Evolutionary conservation across 2,797 vertebrate species (phyloP), one percentile per base, ranked within the genome.

Genomic region (Columba guinea): DNA sequence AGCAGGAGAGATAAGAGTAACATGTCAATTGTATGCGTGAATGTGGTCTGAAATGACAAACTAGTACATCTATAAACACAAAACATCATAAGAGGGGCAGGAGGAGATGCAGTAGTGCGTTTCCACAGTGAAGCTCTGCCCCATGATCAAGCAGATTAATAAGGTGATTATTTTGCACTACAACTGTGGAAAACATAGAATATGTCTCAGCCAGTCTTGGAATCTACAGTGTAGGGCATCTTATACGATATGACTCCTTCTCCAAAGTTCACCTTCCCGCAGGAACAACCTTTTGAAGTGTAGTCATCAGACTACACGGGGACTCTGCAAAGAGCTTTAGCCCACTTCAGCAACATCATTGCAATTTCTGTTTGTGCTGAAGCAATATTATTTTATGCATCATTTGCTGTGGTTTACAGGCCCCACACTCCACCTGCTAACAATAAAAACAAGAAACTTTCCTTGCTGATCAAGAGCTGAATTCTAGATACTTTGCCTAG

Each of bases 371-470:
- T 6, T 49, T 87, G 10, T 87, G 58, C 60, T 85, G 75, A 60
- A 89, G 32, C 7, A 68, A 39, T 83, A 92, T 85, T 64, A 86
- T 90, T 94, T 91, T 77, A 78, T 87, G 79, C 75, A 60, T 56
- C 7, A 0, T 77, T 81, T 76, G 22, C 63, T 48, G 16, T 34
- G 32, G 28, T 84, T 91, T 71, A 51, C 49, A 81, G 41, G 37
- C 11, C 37, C 49, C 37, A 39, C 16, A 6, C 11, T 80, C 81
- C 23, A 48, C 30, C 16, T 1, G 3, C 3, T 35, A 48, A 59
- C 30, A 51, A 65, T 56, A 68, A 84, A 92, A 87, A 2, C 32
- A 51, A 41, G 51, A 86, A 74, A 60, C 4, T 60, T 92, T 69
- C 18, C 28, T 80, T 56, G 18, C 51, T 84, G 39, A 46, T 55